Base-by-base conservation (phyloP, 2,113 vertebrate species). In the Plotosus lineatus region DNA sequence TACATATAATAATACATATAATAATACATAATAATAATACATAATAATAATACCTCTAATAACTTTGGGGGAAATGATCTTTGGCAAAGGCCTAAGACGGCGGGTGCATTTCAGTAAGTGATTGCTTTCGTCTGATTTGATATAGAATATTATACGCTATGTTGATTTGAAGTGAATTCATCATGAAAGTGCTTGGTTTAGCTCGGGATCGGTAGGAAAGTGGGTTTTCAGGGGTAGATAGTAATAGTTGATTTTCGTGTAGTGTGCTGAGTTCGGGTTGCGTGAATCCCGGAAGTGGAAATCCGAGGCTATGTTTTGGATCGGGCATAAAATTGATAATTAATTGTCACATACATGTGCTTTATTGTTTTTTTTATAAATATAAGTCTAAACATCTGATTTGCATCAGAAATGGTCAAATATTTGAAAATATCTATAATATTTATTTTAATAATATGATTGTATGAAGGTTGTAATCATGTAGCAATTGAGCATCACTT, bases 81-180 rank as follows among this genome's bases (percentile, higher is more conserved):
- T 87, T 68, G 81, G 81, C 46, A 21, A 83, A 55, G 86, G 81
- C 23, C 76, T 84, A 19, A 83, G 71, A 58, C 83, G 85, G 3
- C 58, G 55, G 26, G n/a, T 87, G 6, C 46, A 81, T 44, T 33
- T 79, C n/a, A 83, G 81, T 85, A 85, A 88, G 83, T 76, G 61
- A 15, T 81, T 55, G 23, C 42, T 75, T 50, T 28, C 68, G n/a
- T n/a, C 7, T 23, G 12, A 72, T 53, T 36, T 17, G 21, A 36
- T 21, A 75, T 40, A 23, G 53, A 23, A 31, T 33, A 73, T 23
- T 51, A 36, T 1, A 1, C 53, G 9, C 21, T 38, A 14, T 10
- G 53, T 36, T 0, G 11, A 23, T 53, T 23, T 51, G 3, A 48
- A 50, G 1, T 50, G 15, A 31, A 50, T 31, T 72, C n/a, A 31